phyloP scores from a whole-genome alignment of 2,797 vertebrate genomes.

The Oreochromis grahami region DNA sequence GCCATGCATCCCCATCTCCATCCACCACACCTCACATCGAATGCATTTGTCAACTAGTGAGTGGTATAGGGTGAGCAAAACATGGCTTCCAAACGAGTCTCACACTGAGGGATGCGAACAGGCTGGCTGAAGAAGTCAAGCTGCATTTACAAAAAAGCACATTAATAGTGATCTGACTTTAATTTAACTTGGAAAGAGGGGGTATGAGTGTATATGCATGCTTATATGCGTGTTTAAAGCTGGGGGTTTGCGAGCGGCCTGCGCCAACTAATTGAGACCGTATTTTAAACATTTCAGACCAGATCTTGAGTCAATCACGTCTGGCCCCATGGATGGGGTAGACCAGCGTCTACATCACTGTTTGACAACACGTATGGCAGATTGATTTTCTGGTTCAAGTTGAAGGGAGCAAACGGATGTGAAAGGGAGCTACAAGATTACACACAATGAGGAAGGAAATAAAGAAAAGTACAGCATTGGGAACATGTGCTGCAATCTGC shows the following conservation, averaged over 20 bases:
- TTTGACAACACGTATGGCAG: slow-evolving; percentile 53
- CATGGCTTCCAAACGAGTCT: slow-evolving; percentile 51
- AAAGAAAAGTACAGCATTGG: slow-evolving; percentile 32
- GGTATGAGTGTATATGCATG: slow-evolving; percentile 36
- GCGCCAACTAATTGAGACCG: slow-evolving; percentile 60
- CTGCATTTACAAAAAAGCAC: slow-evolving; percentile 53
- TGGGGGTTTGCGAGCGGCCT: slow-evolving; percentile 31
- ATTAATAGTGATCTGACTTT: slow-evolving; percentile 71
- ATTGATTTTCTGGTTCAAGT: slow-evolving; percentile 59
- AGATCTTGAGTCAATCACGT: slow-evolving; percentile 67
- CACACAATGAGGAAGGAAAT: slow-evolving; percentile 33
- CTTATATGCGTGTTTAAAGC: slow-evolving; percentile 15
- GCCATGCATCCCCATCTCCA: slow-evolving; percentile 54
- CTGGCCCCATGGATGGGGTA: slow-evolving; percentile 49
- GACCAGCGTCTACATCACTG: slow-evolving; percentile 54
- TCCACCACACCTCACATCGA: slow-evolving; percentile 50
- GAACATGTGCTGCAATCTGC: slow-evolving; percentile 25
- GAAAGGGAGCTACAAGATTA: slow-evolving; percentile 29
- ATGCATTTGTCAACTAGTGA: slow-evolving; percentile 56
- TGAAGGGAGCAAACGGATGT: slow-evolving; percentile 41
- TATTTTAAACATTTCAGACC: slow-evolving; percentile 63
- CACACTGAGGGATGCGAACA: slow-evolving; percentile 46
- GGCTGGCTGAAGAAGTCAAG: slow-evolving; percentile 43
- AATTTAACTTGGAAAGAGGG: slow-evolving; percentile 63
- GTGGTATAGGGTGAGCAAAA: slow-evolving; percentile 31